Percentiles rank a stretch among this genome's conserved stretches.
Evolutionary conservation across 2,888 invertebrate genomes (phyloP).

Genomic region (Lycocerus yunnanus): DNA sequence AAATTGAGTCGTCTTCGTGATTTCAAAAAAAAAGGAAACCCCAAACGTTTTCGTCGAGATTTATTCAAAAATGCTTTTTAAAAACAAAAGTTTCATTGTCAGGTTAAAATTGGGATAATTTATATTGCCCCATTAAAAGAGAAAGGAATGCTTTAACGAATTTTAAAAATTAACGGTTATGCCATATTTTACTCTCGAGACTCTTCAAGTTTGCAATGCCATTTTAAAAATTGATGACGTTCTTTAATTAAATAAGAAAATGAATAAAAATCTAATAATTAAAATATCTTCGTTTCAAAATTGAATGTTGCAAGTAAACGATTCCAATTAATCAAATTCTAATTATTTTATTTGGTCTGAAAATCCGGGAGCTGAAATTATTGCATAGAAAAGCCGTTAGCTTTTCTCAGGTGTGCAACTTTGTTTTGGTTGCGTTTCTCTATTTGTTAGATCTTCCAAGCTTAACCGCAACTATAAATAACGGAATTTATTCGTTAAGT

Average conservation of each 20-base stretch:
- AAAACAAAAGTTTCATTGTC: not conserved
- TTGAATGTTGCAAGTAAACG: slow-evolving; percentile 4
- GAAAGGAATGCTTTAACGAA: not conserved
- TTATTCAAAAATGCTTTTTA: not conserved
- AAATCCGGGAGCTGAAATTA: not conserved
- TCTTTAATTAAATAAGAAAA: slow-evolving; percentile 24
- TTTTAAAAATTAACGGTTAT: not conserved
- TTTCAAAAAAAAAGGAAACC: slow-evolving; percentile 21
- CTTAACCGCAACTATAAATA: not conserved
- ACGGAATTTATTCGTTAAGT: not conserved
- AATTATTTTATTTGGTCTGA: not conserved
- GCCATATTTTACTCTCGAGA: slow-evolving; percentile 3
- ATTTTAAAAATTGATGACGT: slow-evolving; percentile 14
- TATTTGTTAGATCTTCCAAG: not conserved
- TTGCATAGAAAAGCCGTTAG: not conserved
- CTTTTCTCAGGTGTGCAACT: not conserved
- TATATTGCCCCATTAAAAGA: not conserved
- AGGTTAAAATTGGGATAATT: not conserved
- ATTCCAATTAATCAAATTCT: not conserved
- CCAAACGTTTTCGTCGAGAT: not conserved
- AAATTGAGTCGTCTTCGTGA: slow-evolving; percentile 36
- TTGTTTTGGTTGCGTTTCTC: not conserved
- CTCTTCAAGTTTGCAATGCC: slow-evolving; percentile 9
- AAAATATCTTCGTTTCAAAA: slow-evolving; percentile 10
- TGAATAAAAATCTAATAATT: not conserved